Percentiles rank a stretch among this genome's conserved stretches.
Conservation (phyloP, 2,797 vertebrate species). For the Trachops cirrhosus region DNA sequence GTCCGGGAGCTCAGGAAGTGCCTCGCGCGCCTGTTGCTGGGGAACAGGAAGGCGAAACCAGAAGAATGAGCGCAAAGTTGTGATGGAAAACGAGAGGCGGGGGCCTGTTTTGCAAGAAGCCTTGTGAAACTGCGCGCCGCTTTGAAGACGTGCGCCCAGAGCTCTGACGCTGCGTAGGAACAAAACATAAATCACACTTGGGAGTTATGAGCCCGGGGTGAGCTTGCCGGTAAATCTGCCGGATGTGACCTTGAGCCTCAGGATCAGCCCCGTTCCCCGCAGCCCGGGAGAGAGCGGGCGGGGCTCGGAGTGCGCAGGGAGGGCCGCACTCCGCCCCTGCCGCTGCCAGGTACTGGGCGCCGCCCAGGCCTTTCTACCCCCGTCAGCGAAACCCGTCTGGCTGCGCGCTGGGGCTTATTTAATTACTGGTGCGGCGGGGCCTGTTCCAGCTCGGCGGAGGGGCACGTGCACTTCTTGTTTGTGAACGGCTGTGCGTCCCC, state of each 20-base stretch:
- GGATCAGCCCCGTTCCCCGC: accelerated
- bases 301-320: too few relatives aligned
- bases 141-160: too few relatives aligned
- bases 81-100: not conserved
- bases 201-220: not conserved
- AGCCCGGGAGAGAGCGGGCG: not conserved
- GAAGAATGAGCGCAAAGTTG: not conserved
- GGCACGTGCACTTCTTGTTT: not conserved
- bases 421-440: not conserved
- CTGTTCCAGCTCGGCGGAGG: not conserved
- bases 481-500: not conserved
- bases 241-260: not conserved
- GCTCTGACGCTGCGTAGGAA: not conserved
- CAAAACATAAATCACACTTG: not conserved
- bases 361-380: not conserved
- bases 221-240: not conserved
- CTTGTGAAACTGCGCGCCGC: not conserved
- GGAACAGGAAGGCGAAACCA: not conserved
- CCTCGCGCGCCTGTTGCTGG: accelerated
- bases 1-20: not conserved
- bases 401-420: not conserved
- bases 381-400: not conserved
- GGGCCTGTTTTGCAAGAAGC: not conserved
- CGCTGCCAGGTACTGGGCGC: too few relatives aligned
- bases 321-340: too few relatives aligned